phyloP scores from a whole-genome alignment of 2,888 invertebrate genomes.

The Blastobasis lacticolella region DNA sequence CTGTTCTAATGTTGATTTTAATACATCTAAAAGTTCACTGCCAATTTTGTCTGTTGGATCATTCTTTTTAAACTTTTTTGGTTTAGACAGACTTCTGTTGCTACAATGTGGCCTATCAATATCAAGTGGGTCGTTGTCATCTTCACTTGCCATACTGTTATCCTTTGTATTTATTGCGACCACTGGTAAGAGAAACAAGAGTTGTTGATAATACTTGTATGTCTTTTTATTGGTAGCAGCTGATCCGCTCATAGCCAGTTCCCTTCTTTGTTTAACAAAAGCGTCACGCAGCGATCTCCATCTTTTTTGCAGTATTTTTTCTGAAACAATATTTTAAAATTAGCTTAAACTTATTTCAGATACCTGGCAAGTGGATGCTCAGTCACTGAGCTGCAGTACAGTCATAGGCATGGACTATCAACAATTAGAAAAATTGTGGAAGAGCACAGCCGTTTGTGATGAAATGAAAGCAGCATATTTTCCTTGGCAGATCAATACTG shows the following conservation, averaged over 20 bases:
- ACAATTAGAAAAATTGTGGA: slow-evolving; percentile 9
- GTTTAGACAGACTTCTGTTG: slow-evolving; percentile 5
- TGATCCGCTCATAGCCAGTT: slow-evolving; percentile 1
- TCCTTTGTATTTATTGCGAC: slow-evolving; percentile 8
- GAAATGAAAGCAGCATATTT: slow-evolving; percentile 5
- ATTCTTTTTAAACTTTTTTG: slow-evolving; percentile 7
- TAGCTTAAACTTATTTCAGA: slow-evolving; percentile 5
- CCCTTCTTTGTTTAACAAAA: slow-evolving; percentile 9
- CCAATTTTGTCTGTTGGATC: slow-evolving; percentile 9
- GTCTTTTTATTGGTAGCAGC: slow-evolving; percentile 1
- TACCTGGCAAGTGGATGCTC: slow-evolving; percentile 7
- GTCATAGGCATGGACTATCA: slow-evolving; percentile 6
- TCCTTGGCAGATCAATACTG: slow-evolving; percentile 5
- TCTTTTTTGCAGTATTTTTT: slow-evolving; percentile 7
- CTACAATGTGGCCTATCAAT: neutral
- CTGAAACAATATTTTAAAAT: slow-evolving; percentile 5
- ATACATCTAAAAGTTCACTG: slow-evolving; percentile 8
- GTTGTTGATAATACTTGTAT: slow-evolving; percentile 9
- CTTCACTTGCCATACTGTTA: slow-evolving; percentile 9
- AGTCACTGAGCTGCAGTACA: slow-evolving; percentile 7
- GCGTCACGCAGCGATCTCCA: slow-evolving; percentile 10
- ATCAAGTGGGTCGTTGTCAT: slow-evolving; percentile 8
- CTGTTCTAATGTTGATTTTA: slow-evolving; percentile 7
- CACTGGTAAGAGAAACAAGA: slow-evolving; percentile 10
- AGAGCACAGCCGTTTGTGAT: neutral